Base-by-base conservation (phyloP, 2,113 vertebrate genomes). In the Numida meleagris region DNA sequence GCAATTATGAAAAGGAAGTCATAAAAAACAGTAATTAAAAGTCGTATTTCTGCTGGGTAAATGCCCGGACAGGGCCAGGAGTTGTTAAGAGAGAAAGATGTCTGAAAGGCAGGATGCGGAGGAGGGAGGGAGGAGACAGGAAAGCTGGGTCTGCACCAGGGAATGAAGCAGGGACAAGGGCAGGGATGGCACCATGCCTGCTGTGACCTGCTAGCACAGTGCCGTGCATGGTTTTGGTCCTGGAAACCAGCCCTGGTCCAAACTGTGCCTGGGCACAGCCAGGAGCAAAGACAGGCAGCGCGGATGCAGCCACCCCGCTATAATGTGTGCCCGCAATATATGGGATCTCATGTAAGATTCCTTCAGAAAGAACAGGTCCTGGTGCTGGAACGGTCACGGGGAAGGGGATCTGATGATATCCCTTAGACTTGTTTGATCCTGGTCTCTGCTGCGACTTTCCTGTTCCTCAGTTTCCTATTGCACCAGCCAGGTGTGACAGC, bases 11-110 rank as follows among this genome's bases (percentile, higher is more conserved):
- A 89, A 92, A 90, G 95, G 96, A 96, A 96, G 84, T 73, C 0
- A 34, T 96, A 95, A 95, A 96, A 96, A 94, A 68, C 48, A 86
- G 96, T 93, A 96, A 96, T 96, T 96, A 96, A 96, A 96, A 96
- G 95, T 86, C 71, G 0, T 95, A 88, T 94, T 94, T 96, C 94
- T 96, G 78, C 78, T 71, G 67, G 94, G 81, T 82, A 95, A 96
- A 84, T 40, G 88, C 70, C 77, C 82, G 75, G 88, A 88, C 67
- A 76, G 72, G 58, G 48, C 88, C 87, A 81, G 85, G 92, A 95
- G 63, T 0, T 46, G 65, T 2, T 82, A 68, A 53, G 55, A 82
- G 43, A 82, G 34, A 34, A 84, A 79, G 87, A 82, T 65, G 87
- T 77, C 66, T 85, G 74, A 68, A 72, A 88, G n/a, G 12, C 0